phyloP scores from a whole-genome alignment of 2,797 vertebrate species.

The Thunnus albacares region DNA sequence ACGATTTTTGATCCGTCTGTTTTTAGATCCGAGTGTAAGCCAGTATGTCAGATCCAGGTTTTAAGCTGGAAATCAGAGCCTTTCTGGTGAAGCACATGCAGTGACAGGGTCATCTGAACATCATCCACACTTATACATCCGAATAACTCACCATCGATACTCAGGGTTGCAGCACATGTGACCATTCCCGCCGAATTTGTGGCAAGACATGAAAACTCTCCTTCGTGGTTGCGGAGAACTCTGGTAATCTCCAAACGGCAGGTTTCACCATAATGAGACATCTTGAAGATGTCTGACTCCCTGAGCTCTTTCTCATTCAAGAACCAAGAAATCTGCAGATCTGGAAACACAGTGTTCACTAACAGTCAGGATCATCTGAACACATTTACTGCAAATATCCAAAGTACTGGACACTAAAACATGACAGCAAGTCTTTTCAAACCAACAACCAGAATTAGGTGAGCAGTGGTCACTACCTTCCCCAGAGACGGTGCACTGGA shows the following conservation, averaged over 20 bases:
- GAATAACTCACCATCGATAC: conserved; percentile 89
- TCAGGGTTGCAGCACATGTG: conserved; percentile 90
- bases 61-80: not conserved
- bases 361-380: not conserved
- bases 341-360: conserved; percentile 53
- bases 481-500: conserved; percentile 92
- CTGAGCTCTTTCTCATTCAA: conserved; percentile 91
- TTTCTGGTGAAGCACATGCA: conserved; percentile 19
- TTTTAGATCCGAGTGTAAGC: not conserved
- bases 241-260: conserved; percentile 92
- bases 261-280: conserved; percentile 93
- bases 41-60: not conserved
- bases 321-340: conserved; percentile 91
- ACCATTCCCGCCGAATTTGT: conserved; percentile 92
- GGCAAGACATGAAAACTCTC: conserved; percentile 91
- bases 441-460: not conserved
- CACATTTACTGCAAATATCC: not conserved
- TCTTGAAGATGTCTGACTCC: conserved; percentile 91
- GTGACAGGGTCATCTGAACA: not conserved
- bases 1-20: too few relatives aligned
- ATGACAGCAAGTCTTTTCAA: not conserved
- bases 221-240: conserved; percentile 90
- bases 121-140: accelerated
- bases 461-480: conserved; percentile 85
- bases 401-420: not conserved